Evolutionary conservation across 2,888 invertebrate genomes (phyloP), one percentile per base, ranked within the genome.

Genomic region (Camponotus fellah): DNA sequence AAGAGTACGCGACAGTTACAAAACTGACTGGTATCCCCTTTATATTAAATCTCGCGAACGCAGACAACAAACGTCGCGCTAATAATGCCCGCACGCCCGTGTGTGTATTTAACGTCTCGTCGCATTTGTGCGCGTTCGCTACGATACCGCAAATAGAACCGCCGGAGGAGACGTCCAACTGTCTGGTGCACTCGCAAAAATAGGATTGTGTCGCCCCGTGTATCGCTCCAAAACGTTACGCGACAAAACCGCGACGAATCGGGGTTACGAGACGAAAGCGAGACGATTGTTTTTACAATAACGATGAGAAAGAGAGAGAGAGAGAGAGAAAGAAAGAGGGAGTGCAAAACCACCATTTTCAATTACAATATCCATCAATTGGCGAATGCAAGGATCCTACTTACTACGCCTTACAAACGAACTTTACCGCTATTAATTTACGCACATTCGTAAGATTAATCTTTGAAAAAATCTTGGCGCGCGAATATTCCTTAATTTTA

Each of bases 141-240:
- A 87, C 69, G 86, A 87, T 83, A 91, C 49, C 91, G 87, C 84
- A 92, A 92, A 91, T 91, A 91, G 90, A 87, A 81, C 79, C 79
- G 68, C 74, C 88, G 79, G 91, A 83, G 88, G 90, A 92, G 94
- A 91, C 94, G 94, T 93, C 94, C 92, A 94, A 94, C 94, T 92
- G 94, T 94, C 94, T 94, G 92, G 92, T 90, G 91, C 89, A 91
- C 86, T 91, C 92, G 93, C 92, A 93, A 94, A 93, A 93, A 94
- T 94, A 93, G 94, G 91, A 92, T 92, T 91, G 86, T 88, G 85
- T 83, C 85, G 83, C 53, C 40, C 60, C 62, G 60, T 77, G 86
- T 81, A 83, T 86, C 87, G 82, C 71, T 62, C 8, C 49, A 53
- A 53, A 32, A 40, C 60, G 77, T 89, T 85, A 81, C 87, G 83